A percentile compares a stretch with the other conserved stretches of the same genome.
These are phyloP conservation scores for Sterrhoptilus dennistouni DNA, from an alignment of 2,113 vertebrate species.

Conservation along the genomic window DNA sequence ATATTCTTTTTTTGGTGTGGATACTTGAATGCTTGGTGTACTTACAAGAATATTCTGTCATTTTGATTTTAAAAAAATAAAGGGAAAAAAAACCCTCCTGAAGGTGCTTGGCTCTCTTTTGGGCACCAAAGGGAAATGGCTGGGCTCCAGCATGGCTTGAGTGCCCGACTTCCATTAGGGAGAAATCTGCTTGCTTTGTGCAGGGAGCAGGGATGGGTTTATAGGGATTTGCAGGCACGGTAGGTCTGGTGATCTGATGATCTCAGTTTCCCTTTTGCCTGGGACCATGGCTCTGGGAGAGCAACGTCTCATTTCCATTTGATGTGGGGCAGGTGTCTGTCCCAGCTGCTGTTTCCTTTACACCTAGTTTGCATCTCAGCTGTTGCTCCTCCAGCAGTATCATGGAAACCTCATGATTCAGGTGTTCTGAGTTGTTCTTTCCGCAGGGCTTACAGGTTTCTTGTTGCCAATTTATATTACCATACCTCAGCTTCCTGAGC, in stretches of 20 bases:
- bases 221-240: neutral
- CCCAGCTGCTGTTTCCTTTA: neutral
- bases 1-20: neutral
- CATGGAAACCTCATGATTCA: neutral
- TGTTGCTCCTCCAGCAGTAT: neutral
- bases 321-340: neutral
- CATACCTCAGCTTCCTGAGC: neutral
- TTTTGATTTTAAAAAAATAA: neutral
- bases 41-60: neutral
- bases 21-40: neutral
- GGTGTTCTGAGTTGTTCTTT: neutral
- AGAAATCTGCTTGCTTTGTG: neutral
- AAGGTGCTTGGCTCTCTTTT: neutral
- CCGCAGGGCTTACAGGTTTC: neutral
- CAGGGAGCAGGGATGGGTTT: neutral
- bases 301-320: rapidly evolving
- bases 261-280: neutral
- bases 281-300: neutral
- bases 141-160: neutral
- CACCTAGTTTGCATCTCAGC: rapidly evolving
- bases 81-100: rapidly evolving
- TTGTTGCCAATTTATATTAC: neutral
- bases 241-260: neutral
- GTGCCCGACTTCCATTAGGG: neutral
- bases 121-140: neutral